Percentiles rank a stretch among this genome's conserved stretches.
Evolutionary conservation across 2,113 vertebrate species (phyloP).

Genomic region (Sturnus vulgaris): DNA sequence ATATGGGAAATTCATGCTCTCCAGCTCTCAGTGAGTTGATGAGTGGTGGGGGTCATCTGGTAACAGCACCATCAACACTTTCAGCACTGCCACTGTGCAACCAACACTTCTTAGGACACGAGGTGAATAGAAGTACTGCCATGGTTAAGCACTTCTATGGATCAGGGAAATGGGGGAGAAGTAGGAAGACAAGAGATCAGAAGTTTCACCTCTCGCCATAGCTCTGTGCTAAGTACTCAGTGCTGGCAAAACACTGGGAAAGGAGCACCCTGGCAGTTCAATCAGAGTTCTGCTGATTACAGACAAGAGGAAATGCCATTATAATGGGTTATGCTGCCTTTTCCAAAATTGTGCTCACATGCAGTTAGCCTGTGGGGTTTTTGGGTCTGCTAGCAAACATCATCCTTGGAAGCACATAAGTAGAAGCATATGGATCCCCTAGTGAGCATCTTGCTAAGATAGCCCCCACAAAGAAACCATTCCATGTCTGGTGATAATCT

Average conservation of each 20-base stretch:
- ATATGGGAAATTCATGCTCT: not conserved
- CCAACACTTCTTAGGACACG: not conserved
- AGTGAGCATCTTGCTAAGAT: not conserved
- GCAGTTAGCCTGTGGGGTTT: not conserved
- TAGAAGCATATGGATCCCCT: not conserved
- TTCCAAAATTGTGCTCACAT: not conserved
- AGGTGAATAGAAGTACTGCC: not conserved
- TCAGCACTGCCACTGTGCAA: not conserved
- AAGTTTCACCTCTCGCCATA: not conserved
- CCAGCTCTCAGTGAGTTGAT: not conserved
- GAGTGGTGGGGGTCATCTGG: not conserved
- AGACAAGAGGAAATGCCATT: not conserved
- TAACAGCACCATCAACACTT: rapidly evolving
- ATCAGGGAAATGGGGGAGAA: not conserved
- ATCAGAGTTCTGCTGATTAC: not conserved
- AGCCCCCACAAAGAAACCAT: not conserved
- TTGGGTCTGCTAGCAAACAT: not conserved
- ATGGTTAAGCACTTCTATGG: not conserved
- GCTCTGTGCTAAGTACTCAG: not conserved
- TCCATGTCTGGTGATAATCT: not conserved
- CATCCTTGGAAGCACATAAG: not conserved
- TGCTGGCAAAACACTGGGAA: not conserved
- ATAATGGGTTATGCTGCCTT: not conserved
- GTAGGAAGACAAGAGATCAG: not conserved
- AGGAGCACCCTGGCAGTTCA: not conserved